A percentile compares a stretch with the other conserved stretches of the same genome.
phyloP scores from a whole-genome alignment of 2,113 vertebrate species.

The Actinemys pallida region DNA sequence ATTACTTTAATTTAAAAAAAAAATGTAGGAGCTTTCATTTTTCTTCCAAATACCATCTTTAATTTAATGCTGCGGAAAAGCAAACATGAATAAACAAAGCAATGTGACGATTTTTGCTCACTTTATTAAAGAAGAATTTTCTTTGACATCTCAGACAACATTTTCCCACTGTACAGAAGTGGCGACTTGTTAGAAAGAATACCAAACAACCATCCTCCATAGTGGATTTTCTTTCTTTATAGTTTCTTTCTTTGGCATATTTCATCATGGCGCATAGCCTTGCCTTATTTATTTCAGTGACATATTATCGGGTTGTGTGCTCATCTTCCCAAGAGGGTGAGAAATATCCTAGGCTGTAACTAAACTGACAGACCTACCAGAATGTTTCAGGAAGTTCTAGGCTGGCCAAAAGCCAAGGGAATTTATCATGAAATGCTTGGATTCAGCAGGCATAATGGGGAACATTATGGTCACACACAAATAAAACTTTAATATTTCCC shows the following conservation, averaged over 20 bases:
- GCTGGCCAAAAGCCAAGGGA: not conserved
- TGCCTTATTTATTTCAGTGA: not conserved
- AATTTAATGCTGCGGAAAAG: not conserved
- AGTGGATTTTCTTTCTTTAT: not conserved
- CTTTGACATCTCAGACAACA: not conserved
- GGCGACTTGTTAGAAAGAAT: not conserved
- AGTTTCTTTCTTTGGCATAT: not conserved
- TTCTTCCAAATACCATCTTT: not conserved
- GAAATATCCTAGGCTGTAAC: constrained; percentile 13
- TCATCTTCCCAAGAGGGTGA: not conserved
- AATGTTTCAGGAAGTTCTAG: constrained; percentile 10
- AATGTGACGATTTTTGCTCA: not conserved
- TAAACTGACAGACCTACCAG: constrained; percentile 29
- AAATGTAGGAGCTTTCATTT: not conserved
- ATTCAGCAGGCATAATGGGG: constrained; percentile 12
- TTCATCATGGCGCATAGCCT: not conserved
- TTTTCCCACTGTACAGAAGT: not conserved
- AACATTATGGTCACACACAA: fast-evolving
- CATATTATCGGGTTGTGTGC: constrained; percentile 38
- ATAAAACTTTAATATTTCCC: not conserved
- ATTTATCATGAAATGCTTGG: not conserved
- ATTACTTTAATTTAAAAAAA: not conserved
- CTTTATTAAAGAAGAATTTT: not conserved
- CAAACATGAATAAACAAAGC: not conserved
- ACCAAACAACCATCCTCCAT: not conserved